Conservation (phyloP, 2,113 vertebrate genomes). For the Noturus placidus region DNA sequence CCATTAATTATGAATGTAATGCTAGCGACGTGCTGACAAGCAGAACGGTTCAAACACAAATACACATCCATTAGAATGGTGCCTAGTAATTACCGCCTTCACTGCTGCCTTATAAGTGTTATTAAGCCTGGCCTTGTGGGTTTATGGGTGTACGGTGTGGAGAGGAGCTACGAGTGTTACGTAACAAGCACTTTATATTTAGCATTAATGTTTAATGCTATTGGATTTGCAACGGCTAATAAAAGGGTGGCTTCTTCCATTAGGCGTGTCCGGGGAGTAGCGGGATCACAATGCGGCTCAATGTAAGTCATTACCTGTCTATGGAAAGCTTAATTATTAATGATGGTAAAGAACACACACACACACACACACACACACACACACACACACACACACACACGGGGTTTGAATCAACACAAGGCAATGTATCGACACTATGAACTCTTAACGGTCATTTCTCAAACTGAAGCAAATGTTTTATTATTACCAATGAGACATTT, state of each 20-base stretch:
- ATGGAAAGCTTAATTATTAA: constrained; percentile 15
- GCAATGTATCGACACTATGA: neutral
- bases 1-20: constrained; percentile 33
- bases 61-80: constrained; percentile 19
- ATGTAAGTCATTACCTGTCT: constrained; percentile 14
- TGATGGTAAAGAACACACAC: neutral
- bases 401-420: neutral
- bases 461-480: too few species aligned
- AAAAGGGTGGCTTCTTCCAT: constrained; percentile 30
- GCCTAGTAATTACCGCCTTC: constrained; percentile 22
- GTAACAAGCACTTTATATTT: constrained; percentile 23
- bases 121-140: constrained; percentile 3
- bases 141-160: neutral
- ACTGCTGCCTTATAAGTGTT: constrained; percentile 8
- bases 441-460: neutral
- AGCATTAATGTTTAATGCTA: constrained; percentile 38
- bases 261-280: constrained; percentile 28
- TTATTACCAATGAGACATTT: too few species aligned
- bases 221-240: constrained; percentile 35
- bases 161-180: neutral
- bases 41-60: constrained; percentile 27
- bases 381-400: neutral
- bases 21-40: constrained; percentile 9
- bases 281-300: neutral
- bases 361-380: neutral